phyloP scores from a whole-genome alignment of 2,888 invertebrate species.

The Strigamia transsilvanica region DNA sequence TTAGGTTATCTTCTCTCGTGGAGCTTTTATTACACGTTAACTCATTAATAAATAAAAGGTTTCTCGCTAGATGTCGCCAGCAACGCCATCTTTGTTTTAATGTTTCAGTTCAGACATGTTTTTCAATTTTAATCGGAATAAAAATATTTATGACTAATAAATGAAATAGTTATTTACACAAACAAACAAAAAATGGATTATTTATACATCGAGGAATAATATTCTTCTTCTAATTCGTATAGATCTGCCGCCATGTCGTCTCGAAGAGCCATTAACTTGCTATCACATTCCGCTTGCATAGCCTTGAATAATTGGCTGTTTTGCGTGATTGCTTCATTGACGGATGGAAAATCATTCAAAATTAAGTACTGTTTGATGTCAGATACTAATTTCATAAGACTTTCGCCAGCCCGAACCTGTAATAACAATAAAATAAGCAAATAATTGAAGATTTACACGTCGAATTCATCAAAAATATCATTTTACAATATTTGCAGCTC shows the following conservation, averaged over 20 bases:
- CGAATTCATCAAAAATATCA: not conserved
- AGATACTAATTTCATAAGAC: slow-evolving; percentile 94
- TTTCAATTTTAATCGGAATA: too few species aligned
- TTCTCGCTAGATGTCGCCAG: too few species aligned
- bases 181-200: not conserved
- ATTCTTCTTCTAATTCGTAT: slow-evolving; percentile 91
- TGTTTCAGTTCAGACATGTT: too few species aligned
- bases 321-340: slow-evolving; percentile 95
- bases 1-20: not conserved
- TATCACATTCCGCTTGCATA: slow-evolving; percentile 91
- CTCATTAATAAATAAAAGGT: too few species aligned
- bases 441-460: too few species aligned
- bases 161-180: not conserved
- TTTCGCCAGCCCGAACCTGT: slow-evolving; percentile 91
- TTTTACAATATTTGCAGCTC: slow-evolving; percentile 87
- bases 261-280: slow-evolving; percentile 86
- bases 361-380: slow-evolving; percentile 98
- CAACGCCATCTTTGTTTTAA: too few species aligned
- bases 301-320: slow-evolving; percentile 88
- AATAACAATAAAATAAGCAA: not conserved
- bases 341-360: slow-evolving; percentile 96
- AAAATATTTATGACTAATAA: too few species aligned
- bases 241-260: slow-evolving; percentile 96
- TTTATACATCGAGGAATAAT: slow-evolving; percentile 85
- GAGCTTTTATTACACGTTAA: too few species aligned